phyloP scores from a whole-genome alignment of 1,140 invertebrate genomes.

The Drosophila aff. region DNA sequence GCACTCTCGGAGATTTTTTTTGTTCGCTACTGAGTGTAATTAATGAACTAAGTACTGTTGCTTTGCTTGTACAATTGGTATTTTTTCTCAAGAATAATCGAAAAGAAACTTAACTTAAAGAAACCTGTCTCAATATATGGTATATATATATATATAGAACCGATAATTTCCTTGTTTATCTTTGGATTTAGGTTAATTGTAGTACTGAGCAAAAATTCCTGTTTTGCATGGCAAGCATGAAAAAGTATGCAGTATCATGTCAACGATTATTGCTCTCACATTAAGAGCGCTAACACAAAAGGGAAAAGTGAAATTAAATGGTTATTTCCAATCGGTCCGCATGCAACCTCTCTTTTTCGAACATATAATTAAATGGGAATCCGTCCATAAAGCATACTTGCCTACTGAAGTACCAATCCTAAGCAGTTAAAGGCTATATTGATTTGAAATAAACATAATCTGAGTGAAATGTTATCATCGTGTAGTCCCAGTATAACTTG shows the following conservation, averaged over 20 bases:
- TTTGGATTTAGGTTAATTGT: neutral
- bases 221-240: neutral
- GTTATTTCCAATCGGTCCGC: neutral
- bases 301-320: neutral
- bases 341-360: neutral
- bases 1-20: neutral
- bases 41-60: neutral
- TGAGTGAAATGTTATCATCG: slow-evolving; percentile 4
- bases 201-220: neutral
- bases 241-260: too few relatives aligned
- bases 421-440: too few relatives aligned
- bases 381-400: neutral
- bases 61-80: neutral
- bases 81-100: too few relatives aligned
- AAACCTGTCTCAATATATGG: too few relatives aligned
- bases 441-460: neutral
- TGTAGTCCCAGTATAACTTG: slow-evolving; percentile 6
- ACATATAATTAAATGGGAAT: neutral
- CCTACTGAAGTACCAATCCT: neutral
- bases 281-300: too few relatives aligned
- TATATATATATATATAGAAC: too few relatives aligned
- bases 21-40: neutral
- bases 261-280: too few relatives aligned
- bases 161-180: neutral
- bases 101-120: too few relatives aligned